phyloP scores from a whole-genome alignment of 2,113 vertebrate species.

The Apistogramma diplotaenia region DNA sequence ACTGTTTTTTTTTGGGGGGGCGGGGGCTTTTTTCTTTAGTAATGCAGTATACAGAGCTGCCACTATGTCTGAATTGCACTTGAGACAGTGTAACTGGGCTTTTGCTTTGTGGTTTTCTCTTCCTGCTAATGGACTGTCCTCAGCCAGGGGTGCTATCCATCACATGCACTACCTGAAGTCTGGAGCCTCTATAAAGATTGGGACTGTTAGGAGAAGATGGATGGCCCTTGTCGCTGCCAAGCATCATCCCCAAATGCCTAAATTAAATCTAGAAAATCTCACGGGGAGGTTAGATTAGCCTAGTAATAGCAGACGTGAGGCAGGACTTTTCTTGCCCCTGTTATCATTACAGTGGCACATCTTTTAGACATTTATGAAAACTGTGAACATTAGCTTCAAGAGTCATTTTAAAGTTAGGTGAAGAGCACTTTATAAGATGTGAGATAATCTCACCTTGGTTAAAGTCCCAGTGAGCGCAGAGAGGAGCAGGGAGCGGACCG shows the following conservation, averaged over 20 bases:
- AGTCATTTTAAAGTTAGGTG: slow-evolving; percentile 46
- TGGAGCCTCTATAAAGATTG: slow-evolving; percentile 89
- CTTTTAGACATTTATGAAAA: slow-evolving; percentile 69
- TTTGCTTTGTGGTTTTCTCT: slow-evolving; percentile 65
- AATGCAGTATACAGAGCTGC: slow-evolving; percentile 55
- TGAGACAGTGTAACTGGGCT: slow-evolving; percentile 55
- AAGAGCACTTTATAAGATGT: slow-evolving; percentile 27
- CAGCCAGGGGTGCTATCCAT: slow-evolving; percentile 81
- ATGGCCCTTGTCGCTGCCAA: slow-evolving; percentile 82
- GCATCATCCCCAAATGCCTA: slow-evolving; percentile 84
- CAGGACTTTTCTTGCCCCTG: slow-evolving; percentile 35
- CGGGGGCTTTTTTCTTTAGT: slow-evolving; percentile 24
- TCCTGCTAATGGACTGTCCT: slow-evolving; percentile 71
- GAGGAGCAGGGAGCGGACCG: neutral
- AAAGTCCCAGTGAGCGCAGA: slow-evolving; percentile 14
- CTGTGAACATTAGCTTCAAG: slow-evolving; percentile 56
- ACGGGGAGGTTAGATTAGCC: slow-evolving; percentile 83
- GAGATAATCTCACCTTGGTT: slow-evolving; percentile 38
- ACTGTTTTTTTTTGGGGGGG: slow-evolving; percentile 32
- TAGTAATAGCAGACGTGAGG: slow-evolving; percentile 69
- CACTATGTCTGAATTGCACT: slow-evolving; percentile 48
- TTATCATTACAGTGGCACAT: slow-evolving; percentile 56
- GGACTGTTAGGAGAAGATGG: slow-evolving; percentile 89
- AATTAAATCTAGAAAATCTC: slow-evolving; percentile 84
- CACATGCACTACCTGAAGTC: slow-evolving; percentile 82